Evolutionary conservation across 2,888 invertebrate species (phyloP).

Genomic region (Cheilosia vernalis): DNA sequence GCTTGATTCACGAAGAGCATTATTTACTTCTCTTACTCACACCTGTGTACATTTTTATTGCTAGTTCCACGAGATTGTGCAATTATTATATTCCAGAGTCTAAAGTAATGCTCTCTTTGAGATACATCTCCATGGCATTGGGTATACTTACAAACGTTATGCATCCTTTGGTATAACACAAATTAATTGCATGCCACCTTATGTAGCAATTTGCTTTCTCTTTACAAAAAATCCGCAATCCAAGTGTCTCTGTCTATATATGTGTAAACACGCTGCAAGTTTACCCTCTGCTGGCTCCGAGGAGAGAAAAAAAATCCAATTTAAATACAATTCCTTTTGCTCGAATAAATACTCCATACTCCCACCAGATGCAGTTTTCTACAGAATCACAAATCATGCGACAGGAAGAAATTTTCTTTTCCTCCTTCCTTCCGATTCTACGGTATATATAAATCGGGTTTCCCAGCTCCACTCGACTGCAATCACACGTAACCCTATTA

Average conservation of each 20-base stretch:
- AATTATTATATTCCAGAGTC: too few relatives aligned
- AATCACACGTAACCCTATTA: conserved; percentile 36
- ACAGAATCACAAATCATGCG: background rate
- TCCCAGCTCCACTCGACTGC: background rate
- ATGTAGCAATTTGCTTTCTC: background rate
- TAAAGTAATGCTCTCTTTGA: too few relatives aligned
- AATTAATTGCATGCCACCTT: conserved; percentile 5
- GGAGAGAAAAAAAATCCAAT: conserved; percentile 1
- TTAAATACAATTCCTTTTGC: conserved; percentile 25
- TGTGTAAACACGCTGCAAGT: background rate
- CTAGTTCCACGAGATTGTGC: too few relatives aligned
- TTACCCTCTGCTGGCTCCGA: too few relatives aligned
- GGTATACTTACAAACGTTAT: background rate
- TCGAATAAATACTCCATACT: background rate
- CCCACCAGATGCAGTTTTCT: background rate
- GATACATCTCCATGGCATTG: too few relatives aligned
- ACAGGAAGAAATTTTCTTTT: conserved; percentile 8
- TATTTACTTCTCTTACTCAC: too few relatives aligned
- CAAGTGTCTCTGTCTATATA: background rate
- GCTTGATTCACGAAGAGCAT: too few relatives aligned
- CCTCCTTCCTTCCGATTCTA: background rate
- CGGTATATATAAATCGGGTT: background rate
- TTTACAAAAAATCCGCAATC: background rate
- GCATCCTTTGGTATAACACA: background rate
- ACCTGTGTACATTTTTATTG: too few relatives aligned